These are phyloP conservation scores for Gnathonemus echidnorhynchus DNA, from an alignment of 2,113 vertebrate species.

Conservation along the genomic window DNA sequence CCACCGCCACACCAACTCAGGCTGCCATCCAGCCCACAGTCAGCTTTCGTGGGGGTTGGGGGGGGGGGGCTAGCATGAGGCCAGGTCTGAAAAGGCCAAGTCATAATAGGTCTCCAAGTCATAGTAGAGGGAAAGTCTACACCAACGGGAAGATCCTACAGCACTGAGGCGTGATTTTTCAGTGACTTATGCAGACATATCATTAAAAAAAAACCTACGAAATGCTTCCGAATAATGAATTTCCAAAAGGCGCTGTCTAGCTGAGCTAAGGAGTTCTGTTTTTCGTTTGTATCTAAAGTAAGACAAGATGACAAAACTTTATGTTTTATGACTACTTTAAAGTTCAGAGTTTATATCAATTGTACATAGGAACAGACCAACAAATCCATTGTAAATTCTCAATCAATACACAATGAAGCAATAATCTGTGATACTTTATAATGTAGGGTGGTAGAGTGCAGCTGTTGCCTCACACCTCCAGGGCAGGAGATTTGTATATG, in stretches of 20 bases:
- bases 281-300: not conserved
- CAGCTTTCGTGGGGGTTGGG: not conserved
- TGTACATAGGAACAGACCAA: not conserved
- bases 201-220: not conserved
- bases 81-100: not conserved
- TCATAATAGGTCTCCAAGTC: not conserved
- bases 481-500: not conserved
- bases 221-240: not conserved
- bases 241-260: not conserved
- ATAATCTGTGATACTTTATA: not conserved
- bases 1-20: constrained; percentile 20
- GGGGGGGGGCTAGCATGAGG: not conserved
- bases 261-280: not conserved
- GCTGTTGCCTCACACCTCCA: not conserved
- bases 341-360: not conserved
- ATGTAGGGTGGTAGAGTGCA: not conserved
- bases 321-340: not conserved
- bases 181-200: not conserved
- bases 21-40: constrained; percentile 2
- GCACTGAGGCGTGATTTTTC: not conserved
- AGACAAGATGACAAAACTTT: not conserved
- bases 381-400: not conserved
- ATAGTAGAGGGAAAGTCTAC: not conserved
- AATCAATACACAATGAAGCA: not conserved
- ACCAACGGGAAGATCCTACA: not conserved